Evolutionary conservation across 2,113 vertebrate species (phyloP), one percentile per base, ranked within the genome.

Genomic region (Cyanistes caeruleus): DNA sequence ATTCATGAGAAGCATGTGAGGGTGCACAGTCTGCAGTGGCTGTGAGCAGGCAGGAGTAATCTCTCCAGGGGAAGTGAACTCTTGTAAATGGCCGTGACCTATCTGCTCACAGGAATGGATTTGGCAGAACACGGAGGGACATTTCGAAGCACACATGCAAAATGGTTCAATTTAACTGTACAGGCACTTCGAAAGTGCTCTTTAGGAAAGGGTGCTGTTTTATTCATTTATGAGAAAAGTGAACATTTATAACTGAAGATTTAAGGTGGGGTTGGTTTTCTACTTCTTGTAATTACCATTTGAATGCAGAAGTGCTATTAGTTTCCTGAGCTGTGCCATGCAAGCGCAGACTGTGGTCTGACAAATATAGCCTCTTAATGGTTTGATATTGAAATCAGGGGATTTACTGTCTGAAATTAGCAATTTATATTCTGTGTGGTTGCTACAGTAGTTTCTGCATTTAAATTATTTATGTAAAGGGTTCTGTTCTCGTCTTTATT

Each of bases 381-480:
- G 69, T 65, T 84, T 97, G 78, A 97, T 97, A 94, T 80, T 97
- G 92, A 97, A 97, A 94, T 96, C 46, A 87, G 67, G 63, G 70
- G 78, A 90, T 94, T 95, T 91, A 94, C 70, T 93, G 59, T 96
- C 84, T 91, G 80, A 93, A 96, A 93, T 86, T 79, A 91, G 86
- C 87, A 87, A 97, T 97, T 98, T 95, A 93, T 85, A 97, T 97
- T 96, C 97, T 72, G 30, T 78, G 76, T 93, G 74, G 60, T 81
- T 97, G 74, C 90, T 97, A 59, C 53, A 75, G 77, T 52, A 95
- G 89, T 83, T 63, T 58, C 93, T 94, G 81, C 82, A 90, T 95
- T 97, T 98, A 97, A 97, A 97, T 98, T 97, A 98, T 98, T 96
- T 97, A 97, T 97, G 86, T 83, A 93, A 97, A 95, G 84, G 13